Evolutionary conservation across 2,888 invertebrate genomes (phyloP), one percentile per base, ranked within the genome.

Genomic region (Prenolepis imparis): DNA sequence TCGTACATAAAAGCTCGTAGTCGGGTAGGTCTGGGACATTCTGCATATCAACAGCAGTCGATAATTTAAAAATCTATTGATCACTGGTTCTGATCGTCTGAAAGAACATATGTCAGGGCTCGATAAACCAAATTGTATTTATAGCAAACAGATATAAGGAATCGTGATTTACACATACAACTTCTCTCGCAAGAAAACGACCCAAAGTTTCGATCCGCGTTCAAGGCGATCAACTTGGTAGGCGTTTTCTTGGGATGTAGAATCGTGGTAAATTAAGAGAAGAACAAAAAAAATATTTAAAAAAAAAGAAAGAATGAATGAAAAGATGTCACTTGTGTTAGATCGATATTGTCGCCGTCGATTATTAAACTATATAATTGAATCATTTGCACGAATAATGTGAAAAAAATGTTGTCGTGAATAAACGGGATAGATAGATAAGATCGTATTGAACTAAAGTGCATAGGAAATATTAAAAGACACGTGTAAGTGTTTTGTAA

Each of bases 161-260:
- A 66, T 75, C 63, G 32, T 66, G 66, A 75, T 75, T 74, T 74
- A 64, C 32, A 44, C 44, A 24, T 66, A 75, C 1, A 66, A 15
- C 15, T 66, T n/a, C n/a, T 73, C 15, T 41, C 39, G 39, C 39
- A 18, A 18, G 24, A 73, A 73, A 6, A 36, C 36, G 36, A 12
- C 18, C 5, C 4, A 57, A 39, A 73, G 73, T 61, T 73, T 66
- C 66, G 21, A 55, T 36, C 15, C 36, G 21, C 48, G n/a, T 75
- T 75, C 74, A 75, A 75, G 74, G 74, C 18, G 21, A 64, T 39
- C 63, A 75, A 66, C 74, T 48, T 75, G 74, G 36, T 24, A 21
- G 24, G 1, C 52, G 52, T 52, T 52, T 44, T 64, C 48, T 66
- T 64, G 11, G n/a, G 36, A 63, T n/a, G 28, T n/a, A 63, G n/a